Conservation (phyloP, 2,113 vertebrate genomes). For the Istiophorus platypterus region DNA sequence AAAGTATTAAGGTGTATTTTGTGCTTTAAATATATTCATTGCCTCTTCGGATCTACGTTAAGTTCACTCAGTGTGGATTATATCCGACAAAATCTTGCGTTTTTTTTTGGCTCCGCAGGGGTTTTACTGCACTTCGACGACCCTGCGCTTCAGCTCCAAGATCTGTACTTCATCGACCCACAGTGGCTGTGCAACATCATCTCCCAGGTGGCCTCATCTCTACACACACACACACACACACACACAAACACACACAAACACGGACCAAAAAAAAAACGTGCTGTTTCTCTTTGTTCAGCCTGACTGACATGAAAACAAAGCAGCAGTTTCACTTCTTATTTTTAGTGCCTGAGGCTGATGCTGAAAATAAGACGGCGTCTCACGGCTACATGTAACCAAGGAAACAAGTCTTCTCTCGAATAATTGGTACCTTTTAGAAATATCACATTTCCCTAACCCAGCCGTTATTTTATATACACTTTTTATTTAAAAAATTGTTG, state of each 20-base stretch:
- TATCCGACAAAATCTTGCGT: neutral
- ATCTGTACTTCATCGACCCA: conserved; percentile 95
- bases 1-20: neutral
- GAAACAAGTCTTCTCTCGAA: no score
- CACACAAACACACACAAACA: neutral
- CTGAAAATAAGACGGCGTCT: no score
- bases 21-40: neutral
- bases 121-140: conserved; percentile 97
- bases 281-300: no score
- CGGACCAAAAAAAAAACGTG: neutral
- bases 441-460: neutral
- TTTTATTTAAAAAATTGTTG: neutral
- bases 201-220: conserved; percentile 88
- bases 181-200: conserved; percentile 97
- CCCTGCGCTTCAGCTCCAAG: conserved; percentile 92
- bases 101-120: conserved; percentile 79
- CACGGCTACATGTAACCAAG: no score
- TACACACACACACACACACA: conserved; percentile 8
- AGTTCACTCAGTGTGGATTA: neutral
- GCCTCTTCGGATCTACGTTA: neutral
- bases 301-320: no score
- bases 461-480: neutral
- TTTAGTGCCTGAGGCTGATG: no score
- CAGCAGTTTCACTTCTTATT: no score
- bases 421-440: no score